phyloP scores from a whole-genome alignment of 2,113 vertebrate genomes.

The Ahaetulla prasina region DNA sequence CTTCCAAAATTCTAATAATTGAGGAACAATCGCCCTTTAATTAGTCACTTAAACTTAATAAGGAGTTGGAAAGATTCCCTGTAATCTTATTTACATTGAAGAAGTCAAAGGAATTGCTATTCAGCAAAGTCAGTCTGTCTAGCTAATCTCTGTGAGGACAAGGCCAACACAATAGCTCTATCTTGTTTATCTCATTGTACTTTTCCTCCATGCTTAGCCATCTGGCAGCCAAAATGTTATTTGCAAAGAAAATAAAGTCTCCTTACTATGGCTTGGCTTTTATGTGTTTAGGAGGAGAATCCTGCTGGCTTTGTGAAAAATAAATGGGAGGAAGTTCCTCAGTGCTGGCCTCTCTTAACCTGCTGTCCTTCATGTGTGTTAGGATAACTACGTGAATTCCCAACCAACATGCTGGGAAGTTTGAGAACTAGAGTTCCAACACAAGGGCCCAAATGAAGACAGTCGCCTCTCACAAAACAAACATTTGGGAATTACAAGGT shows the following conservation, averaged over 20 bases:
- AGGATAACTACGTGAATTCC: neutral
- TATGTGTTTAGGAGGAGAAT: slow-evolving; percentile 44
- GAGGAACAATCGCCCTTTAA: neutral
- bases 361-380: neutral
- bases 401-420: neutral
- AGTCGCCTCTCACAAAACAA: neutral
- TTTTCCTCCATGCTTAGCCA: slow-evolving; percentile 40
- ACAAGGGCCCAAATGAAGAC: neutral
- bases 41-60: neutral
- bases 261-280: slow-evolving; percentile 48
- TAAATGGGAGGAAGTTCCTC: slow-evolving; percentile 25
- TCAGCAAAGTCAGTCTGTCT: slow-evolving; percentile 27
- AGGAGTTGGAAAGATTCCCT: neutral
- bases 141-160: slow-evolving; percentile 41
- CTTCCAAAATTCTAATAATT: neutral
- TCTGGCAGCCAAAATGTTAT: slow-evolving; percentile 44
- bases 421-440: neutral
- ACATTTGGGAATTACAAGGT: neutral
- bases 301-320: slow-evolving; percentile 48
- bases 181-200: slow-evolving; percentile 46
- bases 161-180: slow-evolving; percentile 25
- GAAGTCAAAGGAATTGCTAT: slow-evolving; percentile 29
- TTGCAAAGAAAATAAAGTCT: slow-evolving; percentile 48
- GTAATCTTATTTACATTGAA: neutral
- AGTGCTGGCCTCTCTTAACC: neutral